Evolutionary conservation across 2,888 invertebrate species (phyloP).

Genomic region (Polyploca ridens): DNA sequence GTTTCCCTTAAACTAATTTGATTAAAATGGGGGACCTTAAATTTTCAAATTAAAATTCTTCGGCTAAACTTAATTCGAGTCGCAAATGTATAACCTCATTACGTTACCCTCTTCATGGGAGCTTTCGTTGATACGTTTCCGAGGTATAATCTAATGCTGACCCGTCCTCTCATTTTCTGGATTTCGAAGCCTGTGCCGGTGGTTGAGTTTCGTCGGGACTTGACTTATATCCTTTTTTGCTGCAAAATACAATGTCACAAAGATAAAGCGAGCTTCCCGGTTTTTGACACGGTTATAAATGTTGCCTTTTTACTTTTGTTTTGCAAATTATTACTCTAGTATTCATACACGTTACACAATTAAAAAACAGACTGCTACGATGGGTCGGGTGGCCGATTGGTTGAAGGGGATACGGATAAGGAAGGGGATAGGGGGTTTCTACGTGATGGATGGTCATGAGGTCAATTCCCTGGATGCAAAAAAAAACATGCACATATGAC

Average conservation of each 20-base stretch:
- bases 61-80: conserved; percentile 52
- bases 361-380: not conserved
- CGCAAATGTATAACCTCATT: conserved; percentile 69
- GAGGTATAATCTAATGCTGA: conserved; percentile 63
- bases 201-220: conserved; percentile 28
- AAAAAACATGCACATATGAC: too few species aligned
- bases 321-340: not conserved
- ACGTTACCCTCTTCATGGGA: conserved; percentile 68
- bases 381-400: too few species aligned
- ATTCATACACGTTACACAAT: not conserved
- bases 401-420: too few species aligned
- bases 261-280: too few species aligned
- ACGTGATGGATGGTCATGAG: too few species aligned
- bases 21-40: conserved; percentile 42
- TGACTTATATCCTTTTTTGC: conserved; percentile 35
- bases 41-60: conserved; percentile 55
- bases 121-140: conserved; percentile 62
- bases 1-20: conserved; percentile 33
- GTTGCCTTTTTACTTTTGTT: not conserved
- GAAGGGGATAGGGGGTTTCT: too few species aligned
- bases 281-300: not conserved
- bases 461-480: too few species aligned
- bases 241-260: conserved; percentile 22
- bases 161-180: conserved; percentile 51
- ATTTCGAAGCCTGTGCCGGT: conserved; percentile 41